A percentile compares a stretch with the other conserved stretches of the same genome.
Evolutionary conservation across 92 coral and sea anemone species (phyloP).

Genomic region (Diadumene lineata): DNA sequence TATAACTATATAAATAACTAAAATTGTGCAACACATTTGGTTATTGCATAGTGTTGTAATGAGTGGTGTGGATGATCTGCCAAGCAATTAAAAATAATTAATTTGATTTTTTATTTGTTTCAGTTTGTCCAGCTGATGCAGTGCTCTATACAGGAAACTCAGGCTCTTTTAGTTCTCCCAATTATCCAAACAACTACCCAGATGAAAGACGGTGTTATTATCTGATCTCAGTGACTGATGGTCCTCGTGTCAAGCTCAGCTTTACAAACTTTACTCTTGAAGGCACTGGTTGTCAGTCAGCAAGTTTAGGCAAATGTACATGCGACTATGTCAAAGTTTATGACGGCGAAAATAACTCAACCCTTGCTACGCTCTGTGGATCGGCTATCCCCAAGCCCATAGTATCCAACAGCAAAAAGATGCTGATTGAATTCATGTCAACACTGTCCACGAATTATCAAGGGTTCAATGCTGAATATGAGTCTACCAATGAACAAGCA

Average conservation of each 20-base stretch:
- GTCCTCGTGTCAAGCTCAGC: constrained; percentile 16
- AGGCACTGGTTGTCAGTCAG: not conserved
- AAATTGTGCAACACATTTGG: too few species aligned
- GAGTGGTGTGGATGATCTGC: too few species aligned
- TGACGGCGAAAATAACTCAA: constrained; percentile 9
- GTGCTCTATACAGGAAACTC: not conserved
- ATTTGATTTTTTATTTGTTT: not conserved
- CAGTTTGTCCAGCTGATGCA: constrained; percentile 16
- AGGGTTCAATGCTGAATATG: constrained; percentile 15
- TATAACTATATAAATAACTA: too few species aligned
- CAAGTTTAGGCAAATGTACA: not conserved
- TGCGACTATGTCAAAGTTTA: constrained; percentile 23
- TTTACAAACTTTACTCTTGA: constrained; percentile 17
- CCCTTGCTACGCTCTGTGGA: constrained; percentile 16
- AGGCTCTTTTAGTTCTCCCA: constrained; percentile 11
- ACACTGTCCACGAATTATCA: not conserved
- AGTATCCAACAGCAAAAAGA: constrained; percentile 21
- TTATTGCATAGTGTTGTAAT: too few species aligned
- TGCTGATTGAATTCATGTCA: constrained; percentile 19
- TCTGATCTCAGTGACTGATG: constrained; percentile 2
- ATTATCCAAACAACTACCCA: constrained; percentile 28
- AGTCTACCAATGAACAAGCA: not conserved
- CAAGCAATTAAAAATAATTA: too few species aligned
- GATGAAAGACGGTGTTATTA: not conserved
- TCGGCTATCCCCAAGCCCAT: not conserved